Evolutionary conservation across 2,797 vertebrate genomes (phyloP), one percentile per base, ranked within the genome.

Genomic region (Atherinosoma microstoma): DNA sequence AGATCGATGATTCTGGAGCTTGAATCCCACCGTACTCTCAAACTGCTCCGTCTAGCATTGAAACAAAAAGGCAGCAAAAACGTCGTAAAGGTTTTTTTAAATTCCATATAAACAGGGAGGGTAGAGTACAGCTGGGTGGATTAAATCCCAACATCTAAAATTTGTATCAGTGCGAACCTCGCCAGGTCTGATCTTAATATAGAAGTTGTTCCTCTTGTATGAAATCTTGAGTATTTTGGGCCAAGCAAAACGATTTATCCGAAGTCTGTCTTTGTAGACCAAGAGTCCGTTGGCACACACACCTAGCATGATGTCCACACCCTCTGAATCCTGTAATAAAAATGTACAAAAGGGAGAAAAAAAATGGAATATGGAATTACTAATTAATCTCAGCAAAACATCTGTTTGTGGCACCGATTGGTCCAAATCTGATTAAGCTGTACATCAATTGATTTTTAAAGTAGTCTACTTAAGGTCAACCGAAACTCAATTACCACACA

Each of bases 141-240:
- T 45, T 45, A 20, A 45, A 20, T 45, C 42, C 4, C 6, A 45
- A 18, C 7, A 47, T n/a, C 6, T 45, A 20, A 20, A 18, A 6
- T 45, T n/a, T n/a, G 18, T 10, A 47, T 47, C 20, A n/a, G 3
- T n/a, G 42, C 81, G n/a, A 63, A 99, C 98, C 96, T 99, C 98
- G 86, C 97, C 97, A n/a, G 98, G 98, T 76, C 98, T 94, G 84
- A 99, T 97, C 95, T 99, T 99, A 83, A 99, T 98, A 90, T 98
- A 99, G 91, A 99, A 99, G 93, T 98, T 99, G 93, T 96, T 98
- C 91, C 97, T 93, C 87, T 99, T 99, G 91, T 99, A 99, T 60
- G 98, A 99, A 85, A 99, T 98, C 92, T 99, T 99, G 75, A 99
- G 95, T 85, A 99, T 99, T 94, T 99, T 99, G 51, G 98, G 98